Evolutionary conservation across 2,113 vertebrate genomes (phyloP).

Genomic region (Tympanuchus pallidicinctus): DNA sequence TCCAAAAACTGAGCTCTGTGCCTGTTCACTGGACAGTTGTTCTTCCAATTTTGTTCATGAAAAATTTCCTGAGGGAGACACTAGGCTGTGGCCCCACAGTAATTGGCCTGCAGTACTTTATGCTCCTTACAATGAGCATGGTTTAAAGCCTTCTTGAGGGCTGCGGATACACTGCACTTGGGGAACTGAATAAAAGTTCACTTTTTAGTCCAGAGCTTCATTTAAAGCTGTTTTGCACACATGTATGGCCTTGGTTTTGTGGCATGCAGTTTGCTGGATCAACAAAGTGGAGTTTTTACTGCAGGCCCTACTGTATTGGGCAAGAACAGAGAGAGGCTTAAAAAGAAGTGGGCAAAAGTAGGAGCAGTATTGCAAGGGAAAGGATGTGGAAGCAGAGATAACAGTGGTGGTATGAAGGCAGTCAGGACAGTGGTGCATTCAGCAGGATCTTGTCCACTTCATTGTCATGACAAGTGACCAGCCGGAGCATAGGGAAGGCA

Average conservation of each 20-base stretch:
- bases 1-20: background rate
- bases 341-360: background rate
- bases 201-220: background rate
- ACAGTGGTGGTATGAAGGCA: background rate
- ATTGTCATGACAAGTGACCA: background rate
- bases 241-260: too few relatives aligned
- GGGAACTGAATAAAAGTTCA: background rate
- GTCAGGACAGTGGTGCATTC: background rate
- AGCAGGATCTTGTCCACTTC: background rate
- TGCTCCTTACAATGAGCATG: background rate
- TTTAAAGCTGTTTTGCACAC: background rate
- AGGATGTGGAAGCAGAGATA: background rate
- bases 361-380: background rate
- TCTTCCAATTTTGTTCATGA: background rate
- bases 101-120: background rate
- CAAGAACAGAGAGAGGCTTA: background rate
- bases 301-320: background rate
- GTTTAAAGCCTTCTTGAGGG: background rate
- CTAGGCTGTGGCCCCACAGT: background rate
- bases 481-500: background rate
- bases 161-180: too few relatives aligned
- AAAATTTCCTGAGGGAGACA: background rate
- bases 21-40: background rate
- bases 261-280: background rate
- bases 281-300: background rate